Conservation (phyloP, 2,888 invertebrate species). For the Drosophila subsilvestris region DNA sequence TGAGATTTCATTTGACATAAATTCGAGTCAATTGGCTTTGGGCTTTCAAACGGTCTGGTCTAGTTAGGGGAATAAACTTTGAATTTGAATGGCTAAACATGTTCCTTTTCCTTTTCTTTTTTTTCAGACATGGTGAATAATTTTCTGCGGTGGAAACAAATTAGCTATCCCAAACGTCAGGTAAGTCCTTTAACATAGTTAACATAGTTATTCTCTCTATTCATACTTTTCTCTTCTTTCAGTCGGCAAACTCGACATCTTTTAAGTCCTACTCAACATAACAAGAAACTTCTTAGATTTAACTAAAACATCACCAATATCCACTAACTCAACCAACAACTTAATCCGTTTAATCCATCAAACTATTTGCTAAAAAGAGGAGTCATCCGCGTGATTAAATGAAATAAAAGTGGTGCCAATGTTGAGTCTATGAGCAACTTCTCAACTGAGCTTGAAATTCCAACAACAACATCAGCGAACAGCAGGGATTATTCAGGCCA, state of each 20-base stretch:
- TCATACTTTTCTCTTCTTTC: constrained; percentile 26
- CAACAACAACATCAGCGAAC: constrained; percentile 21
- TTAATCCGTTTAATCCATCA: constrained; percentile 32
- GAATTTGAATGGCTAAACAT: neutral
- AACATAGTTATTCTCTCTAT: neutral
- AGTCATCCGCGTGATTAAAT: constrained; percentile 33
- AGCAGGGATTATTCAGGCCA: constrained; percentile 23
- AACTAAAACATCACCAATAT: constrained; percentile 55
- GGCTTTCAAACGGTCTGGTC: neutral
- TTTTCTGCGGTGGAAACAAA: constrained; percentile 78
- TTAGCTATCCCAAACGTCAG: constrained; percentile 83
- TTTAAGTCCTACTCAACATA: constrained; percentile 80
- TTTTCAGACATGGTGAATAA: constrained; percentile 83
- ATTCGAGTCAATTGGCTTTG: neutral
- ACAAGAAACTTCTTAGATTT: constrained; percentile 80
- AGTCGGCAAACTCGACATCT: constrained; percentile 78
- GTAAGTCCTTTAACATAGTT: constrained; percentile 59
- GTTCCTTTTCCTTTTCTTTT: constrained; percentile 13
- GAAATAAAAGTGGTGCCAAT: constrained; percentile 39
- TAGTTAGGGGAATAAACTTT: neutral
- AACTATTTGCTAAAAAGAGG: constrained; percentile 19
- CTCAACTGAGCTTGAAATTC: constrained; percentile 23
- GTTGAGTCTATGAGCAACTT: constrained; percentile 25
- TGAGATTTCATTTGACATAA: neutral
- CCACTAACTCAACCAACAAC: constrained; percentile 47